Evolutionary conservation across 2,888 invertebrate species (phyloP).

Genomic region (Tenodera sinensis): DNA sequence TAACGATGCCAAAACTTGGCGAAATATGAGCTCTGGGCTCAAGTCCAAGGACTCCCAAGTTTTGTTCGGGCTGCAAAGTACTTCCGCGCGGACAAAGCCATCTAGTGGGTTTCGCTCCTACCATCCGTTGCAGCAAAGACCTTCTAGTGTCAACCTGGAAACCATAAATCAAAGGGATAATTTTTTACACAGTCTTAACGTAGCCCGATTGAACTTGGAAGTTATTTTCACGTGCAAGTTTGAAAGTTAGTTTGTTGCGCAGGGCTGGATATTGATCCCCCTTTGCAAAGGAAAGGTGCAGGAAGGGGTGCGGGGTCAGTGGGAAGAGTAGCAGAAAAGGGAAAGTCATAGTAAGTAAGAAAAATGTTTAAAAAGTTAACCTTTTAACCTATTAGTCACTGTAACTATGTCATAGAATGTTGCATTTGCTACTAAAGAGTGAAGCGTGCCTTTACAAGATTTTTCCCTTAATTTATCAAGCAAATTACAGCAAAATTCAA

Average conservation of each 20-base stretch:
- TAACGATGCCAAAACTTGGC: background rate
- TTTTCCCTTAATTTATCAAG: background rate
- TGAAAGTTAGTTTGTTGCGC: background rate
- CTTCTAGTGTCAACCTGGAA: background rate
- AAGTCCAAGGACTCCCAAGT: background rate
- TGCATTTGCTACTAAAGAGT: background rate
- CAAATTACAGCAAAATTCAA: too few relatives aligned
- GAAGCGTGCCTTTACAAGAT: background rate
- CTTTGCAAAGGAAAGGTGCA: background rate
- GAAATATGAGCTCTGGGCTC: background rate
- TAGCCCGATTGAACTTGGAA: background rate
- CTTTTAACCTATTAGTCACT: background rate
- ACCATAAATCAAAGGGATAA: background rate
- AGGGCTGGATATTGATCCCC: background rate
- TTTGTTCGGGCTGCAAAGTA: background rate
- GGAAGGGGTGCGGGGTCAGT: background rate
- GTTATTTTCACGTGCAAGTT: background rate
- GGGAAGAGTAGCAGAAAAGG: background rate
- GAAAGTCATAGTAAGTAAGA: background rate
- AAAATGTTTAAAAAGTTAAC: background rate
- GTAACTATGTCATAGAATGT: background rate
- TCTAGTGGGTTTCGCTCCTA: background rate
- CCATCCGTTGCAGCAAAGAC: background rate
- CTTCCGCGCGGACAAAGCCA: background rate
- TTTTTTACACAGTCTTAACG: background rate